Evolutionary conservation across 2,888 invertebrate genomes (phyloP).

Genomic region (Cyrtodaria siliqua): DNA sequence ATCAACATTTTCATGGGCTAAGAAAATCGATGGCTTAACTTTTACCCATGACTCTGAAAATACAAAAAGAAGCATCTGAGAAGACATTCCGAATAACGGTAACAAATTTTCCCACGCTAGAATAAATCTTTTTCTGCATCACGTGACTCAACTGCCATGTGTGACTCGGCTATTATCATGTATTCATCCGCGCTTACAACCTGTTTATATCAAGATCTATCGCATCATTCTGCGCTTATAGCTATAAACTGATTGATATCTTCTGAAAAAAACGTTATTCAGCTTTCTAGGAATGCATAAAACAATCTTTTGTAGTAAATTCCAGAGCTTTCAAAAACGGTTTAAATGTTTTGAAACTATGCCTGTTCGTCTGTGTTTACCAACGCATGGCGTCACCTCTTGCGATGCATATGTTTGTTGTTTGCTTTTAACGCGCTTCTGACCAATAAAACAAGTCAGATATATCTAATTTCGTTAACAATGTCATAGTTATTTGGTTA

Average conservation of each 20-base stretch:
- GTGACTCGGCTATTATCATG: conserved; percentile 60
- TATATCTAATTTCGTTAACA: no score
- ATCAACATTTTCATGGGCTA: no score
- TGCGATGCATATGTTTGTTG: no score
- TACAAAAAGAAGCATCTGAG: conserved; percentile 15
- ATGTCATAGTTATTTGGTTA: no score
- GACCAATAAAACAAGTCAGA: no score
- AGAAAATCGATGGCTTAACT: conserved; percentile 10
- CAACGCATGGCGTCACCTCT: no score
- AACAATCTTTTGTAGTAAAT: conserved; percentile 9
- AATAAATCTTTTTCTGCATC: conserved; percentile 40
- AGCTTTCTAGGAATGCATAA: neutral
- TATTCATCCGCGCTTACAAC: conserved; percentile 57
- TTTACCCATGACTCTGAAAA: conserved; percentile 2
- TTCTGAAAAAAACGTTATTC: neutral
- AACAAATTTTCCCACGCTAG: conserved; percentile 62
- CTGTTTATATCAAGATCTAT: conserved; percentile 56
- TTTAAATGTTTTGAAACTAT: conserved; percentile 2
- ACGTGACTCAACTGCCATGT: conserved; percentile 54
- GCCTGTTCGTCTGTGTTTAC: no score
- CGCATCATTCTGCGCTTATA: conserved; percentile 23
- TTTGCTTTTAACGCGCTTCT: no score
- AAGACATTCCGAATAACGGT: conserved; percentile 51
- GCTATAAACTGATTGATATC: conserved; percentile 34
- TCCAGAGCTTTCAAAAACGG: neutral